A percentile compares a stretch with the other conserved stretches of the same genome.
Evolutionary conservation across 1,140 invertebrate species (phyloP).

Genomic region (Nylanderia fulva): DNA sequence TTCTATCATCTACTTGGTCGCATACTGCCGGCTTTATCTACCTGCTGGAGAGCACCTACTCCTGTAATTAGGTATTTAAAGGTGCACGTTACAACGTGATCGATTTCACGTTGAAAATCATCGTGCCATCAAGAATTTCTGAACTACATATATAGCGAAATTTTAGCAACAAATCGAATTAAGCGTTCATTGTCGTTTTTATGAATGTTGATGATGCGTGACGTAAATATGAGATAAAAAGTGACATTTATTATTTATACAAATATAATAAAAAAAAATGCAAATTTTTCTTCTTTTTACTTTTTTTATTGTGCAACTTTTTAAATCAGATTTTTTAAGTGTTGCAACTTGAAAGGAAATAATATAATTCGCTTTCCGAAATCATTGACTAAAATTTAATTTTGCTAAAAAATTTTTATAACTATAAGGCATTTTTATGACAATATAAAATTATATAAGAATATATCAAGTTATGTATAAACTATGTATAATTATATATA

Average conservation of each 20-base stretch:
- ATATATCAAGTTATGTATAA: too few relatives aligned
- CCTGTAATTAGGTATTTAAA: constrained; percentile 72
- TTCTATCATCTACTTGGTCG: constrained; percentile 49
- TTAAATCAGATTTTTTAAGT: too few relatives aligned
- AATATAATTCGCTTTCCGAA: background rate
- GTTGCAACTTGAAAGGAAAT: too few relatives aligned
- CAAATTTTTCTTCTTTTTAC: background rate
- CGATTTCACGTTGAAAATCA: constrained; percentile 43
- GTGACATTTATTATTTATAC: background rate
- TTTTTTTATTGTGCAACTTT: background rate
- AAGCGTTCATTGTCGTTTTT: too few relatives aligned
- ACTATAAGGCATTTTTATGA: too few relatives aligned
- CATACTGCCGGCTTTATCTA: constrained; percentile 46
- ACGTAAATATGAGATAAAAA: background rate
- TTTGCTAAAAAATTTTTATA: too few relatives aligned
- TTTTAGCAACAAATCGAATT: background rate
- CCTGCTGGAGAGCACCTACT: constrained; percentile 24
- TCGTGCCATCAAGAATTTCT: constrained; percentile 5
- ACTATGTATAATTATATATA: too few relatives aligned
- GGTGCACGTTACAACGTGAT: constrained; percentile 48
- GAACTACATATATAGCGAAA: background rate
- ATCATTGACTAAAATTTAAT: background rate
- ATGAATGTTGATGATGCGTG: background rate
- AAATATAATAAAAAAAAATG: background rate
- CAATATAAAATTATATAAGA: too few relatives aligned